These are phyloP conservation scores for Zonitis immaculata DNA, from an alignment of 2,888 invertebrate species.

Conservation along the genomic window DNA sequence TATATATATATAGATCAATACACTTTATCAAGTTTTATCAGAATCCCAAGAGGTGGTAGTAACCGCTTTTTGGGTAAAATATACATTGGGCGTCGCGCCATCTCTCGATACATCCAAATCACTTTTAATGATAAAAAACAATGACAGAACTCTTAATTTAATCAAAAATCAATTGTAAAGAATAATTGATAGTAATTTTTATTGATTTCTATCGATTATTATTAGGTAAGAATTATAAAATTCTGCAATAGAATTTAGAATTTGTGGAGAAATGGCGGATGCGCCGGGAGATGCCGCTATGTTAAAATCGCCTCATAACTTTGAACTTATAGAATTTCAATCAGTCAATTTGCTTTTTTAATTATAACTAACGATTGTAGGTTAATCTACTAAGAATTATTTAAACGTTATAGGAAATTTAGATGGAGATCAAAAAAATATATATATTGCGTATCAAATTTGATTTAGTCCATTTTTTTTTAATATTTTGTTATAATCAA, in stretches of 20 bases:
- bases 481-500: conserved; percentile 3
- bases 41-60: conserved; percentile 25
- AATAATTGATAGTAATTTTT: not conserved
- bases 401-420: no score
- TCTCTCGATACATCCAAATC: conserved; percentile 20
- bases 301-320: not conserved
- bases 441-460: no score
- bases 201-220: not conserved
- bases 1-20: conserved; percentile 32
- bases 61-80: conserved; percentile 12
- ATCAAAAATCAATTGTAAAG: not conserved
- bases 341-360: not conserved
- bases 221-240: not conserved
- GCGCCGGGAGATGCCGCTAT: conserved; percentile 5
- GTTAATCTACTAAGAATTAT: not conserved
- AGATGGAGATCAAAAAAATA: not conserved
- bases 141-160: conserved; percentile 12
- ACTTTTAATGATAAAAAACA: conserved; percentile 25
- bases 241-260: not conserved
- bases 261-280: conserved; percentile 1
- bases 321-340: not conserved
- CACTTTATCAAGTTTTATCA: conserved; percentile 27
- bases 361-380: not conserved
- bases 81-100: conserved; percentile 27
- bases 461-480: not conserved